phyloP scores from a whole-genome alignment of 2,797 vertebrate species.

The Enoplosus armatus region DNA sequence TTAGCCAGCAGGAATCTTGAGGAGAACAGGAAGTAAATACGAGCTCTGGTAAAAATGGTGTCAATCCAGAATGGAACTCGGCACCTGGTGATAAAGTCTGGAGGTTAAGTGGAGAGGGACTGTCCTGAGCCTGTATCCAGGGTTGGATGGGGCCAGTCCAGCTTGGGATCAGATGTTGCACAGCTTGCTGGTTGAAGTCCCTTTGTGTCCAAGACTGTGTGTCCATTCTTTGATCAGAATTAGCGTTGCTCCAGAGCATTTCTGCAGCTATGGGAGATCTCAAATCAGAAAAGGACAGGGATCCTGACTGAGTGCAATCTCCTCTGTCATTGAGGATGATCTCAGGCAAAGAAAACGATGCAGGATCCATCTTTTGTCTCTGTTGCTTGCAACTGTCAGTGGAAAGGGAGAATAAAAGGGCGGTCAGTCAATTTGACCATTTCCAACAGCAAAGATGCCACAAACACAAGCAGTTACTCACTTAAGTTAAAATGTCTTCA shows the following conservation, averaged over 20 bases:
- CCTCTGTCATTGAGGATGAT: background rate
- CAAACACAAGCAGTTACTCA: background rate
- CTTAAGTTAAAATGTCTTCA: background rate
- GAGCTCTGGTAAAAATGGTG: background rate
- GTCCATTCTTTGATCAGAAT: background rate
- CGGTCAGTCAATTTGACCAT: background rate
- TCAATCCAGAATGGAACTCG: fast-evolving
- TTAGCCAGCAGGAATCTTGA: background rate
- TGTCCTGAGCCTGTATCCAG: background rate
- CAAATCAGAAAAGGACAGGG: background rate
- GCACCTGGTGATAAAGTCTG: background rate
- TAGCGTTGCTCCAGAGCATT: fast-evolving
- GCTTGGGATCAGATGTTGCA: background rate
- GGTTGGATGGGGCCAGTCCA: background rate
- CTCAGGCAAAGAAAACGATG: background rate
- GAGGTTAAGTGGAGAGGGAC: too few relatives aligned
- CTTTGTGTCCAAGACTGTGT: fast-evolving
- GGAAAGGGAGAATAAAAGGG: background rate
- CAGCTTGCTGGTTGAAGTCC: background rate
- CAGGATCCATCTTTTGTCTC: slow-evolving; percentile 24
- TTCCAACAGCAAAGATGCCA: background rate
- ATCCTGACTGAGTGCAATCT: background rate
- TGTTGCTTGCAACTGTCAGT: background rate
- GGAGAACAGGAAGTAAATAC: background rate
- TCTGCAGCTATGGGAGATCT: background rate